Evolutionary conservation across 2,888 invertebrate species (phyloP).

Genomic region (Erebia ligea): DNA sequence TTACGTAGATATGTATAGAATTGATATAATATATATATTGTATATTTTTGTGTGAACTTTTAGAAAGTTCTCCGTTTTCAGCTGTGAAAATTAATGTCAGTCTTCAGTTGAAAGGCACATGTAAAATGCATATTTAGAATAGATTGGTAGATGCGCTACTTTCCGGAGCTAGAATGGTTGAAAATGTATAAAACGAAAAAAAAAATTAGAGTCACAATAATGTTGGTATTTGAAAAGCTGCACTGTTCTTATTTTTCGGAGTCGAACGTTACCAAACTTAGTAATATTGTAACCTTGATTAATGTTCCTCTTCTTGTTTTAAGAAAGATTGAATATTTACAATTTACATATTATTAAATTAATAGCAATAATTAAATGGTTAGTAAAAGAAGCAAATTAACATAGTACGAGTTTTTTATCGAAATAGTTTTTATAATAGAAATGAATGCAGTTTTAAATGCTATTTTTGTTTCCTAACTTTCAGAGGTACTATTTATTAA

Average conservation of each 20-base stretch:
- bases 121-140: constrained; percentile 71
- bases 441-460: constrained; percentile 76
- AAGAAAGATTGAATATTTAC: constrained; percentile 84
- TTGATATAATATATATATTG: constrained; percentile 51
- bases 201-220: constrained; percentile 48
- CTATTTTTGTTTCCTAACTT: constrained; percentile 84
- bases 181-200: constrained; percentile 56
- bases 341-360: constrained; percentile 76
- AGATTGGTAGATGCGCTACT: constrained; percentile 82
- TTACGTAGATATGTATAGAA: constrained; percentile 49
- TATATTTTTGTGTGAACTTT: constrained; percentile 57
- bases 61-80: constrained; percentile 57
- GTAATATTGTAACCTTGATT: constrained; percentile 80
- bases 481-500: constrained; percentile 85
- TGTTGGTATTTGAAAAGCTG: constrained; percentile 81
- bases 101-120: constrained; percentile 48
- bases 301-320: constrained; percentile 84
- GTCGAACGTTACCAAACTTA: constrained; percentile 80
- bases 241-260: constrained; percentile 75
- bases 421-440: constrained; percentile 82
- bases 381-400: constrained; percentile 73
- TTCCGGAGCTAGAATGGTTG: constrained; percentile 70
- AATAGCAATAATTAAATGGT: constrained; percentile 80
- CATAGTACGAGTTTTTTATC: constrained; percentile 81
- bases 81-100: constrained; percentile 51